Evolutionary conservation across 2,888 invertebrate species (phyloP), one percentile per base, ranked within the genome.

Genomic region (Gymnoscelis rufifasciata): DNA sequence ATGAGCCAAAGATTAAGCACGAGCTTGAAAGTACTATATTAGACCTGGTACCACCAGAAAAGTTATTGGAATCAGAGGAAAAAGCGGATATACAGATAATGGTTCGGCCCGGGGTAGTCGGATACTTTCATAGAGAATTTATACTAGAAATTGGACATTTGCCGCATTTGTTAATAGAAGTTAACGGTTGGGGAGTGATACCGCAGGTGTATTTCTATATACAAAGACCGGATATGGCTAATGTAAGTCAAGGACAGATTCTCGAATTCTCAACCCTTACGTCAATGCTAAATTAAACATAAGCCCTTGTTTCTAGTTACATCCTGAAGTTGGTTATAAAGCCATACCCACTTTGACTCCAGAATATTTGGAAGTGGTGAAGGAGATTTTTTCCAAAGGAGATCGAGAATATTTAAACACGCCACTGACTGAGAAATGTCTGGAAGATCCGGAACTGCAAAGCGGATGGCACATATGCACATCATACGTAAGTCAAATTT

Each of bases 161-260:
- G 28, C 83, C 90, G 33, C 83, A 89, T n/a, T 67, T 90, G 35
- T 68, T 75, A 0, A 83, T 92, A 33, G 80, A 80, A 47, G 83
- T 91, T 2, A 80, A 74, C 54, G 92, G 92, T 24, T 89, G 88
- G 73, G 91, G 90, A 7, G 89, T 89, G 1, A 83, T 90, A 47
- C 90, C 91, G 2, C 92, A 92, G 79, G 68, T 91, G 23, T 90
- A 89, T 62, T 64, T 91, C 15, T 73, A 74, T 31, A 62, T 91
- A 13, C 83, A 82, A 7, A 83, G 90, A 49, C 78, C 83, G 7
- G 64, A 71, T 33, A 62, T 77, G 19, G 57, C 60, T 15, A 52
- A 74, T 6, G 77, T 82, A 60, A 67, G 71, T 35, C 6, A 31
- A n/a, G n/a, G n/a, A n/a, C n/a, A n/a, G n/a, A n/a, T 31, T 14